Evolutionary conservation across 2,888 invertebrate species (phyloP).

Genomic region (Brenthis hecate): DNA sequence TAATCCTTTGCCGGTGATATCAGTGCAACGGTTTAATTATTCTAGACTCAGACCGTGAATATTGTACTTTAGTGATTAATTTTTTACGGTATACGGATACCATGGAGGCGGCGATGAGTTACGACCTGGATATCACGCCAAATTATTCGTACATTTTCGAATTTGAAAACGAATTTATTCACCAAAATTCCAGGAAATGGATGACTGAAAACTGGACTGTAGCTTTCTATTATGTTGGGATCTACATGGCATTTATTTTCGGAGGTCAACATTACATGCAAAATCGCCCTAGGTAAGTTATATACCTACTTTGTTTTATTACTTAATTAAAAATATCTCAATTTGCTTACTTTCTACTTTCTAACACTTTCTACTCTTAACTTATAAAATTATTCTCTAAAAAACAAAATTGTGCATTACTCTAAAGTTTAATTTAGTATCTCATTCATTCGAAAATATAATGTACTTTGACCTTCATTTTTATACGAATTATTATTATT

Average conservation of each 20-base stretch:
- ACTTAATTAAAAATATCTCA: background rate
- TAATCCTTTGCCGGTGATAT: constrained; percentile 71
- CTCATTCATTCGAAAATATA: too few species aligned
- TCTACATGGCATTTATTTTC: constrained; percentile 97
- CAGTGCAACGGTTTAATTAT: constrained; percentile 58
- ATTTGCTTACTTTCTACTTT: background rate
- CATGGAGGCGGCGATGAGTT: constrained; percentile 77
- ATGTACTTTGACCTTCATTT: too few species aligned
- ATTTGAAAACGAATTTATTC: constrained; percentile 97
- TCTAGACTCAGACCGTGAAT: constrained; percentile 33
- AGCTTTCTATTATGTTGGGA: constrained; percentile 93
- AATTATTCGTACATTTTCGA: constrained; percentile 97
- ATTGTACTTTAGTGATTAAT: constrained; percentile 54
- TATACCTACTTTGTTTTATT: background rate
- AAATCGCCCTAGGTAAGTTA: constrained; percentile 88
- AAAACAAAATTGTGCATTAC: too few species aligned
- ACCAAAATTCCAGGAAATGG: constrained; percentile 94
- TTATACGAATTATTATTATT: too few species aligned
- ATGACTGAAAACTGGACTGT: constrained; percentile 98
- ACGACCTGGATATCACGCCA: constrained; percentile 84
- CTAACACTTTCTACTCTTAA: background rate
- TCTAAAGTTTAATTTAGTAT: too few species aligned
- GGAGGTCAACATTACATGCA: constrained; percentile 97
- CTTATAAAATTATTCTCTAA: too few species aligned
- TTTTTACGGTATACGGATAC: constrained; percentile 42